These are phyloP conservation scores for Axis porcinus DNA, from an alignment of 2,113 vertebrate genomes.

Conservation along the genomic window DNA sequence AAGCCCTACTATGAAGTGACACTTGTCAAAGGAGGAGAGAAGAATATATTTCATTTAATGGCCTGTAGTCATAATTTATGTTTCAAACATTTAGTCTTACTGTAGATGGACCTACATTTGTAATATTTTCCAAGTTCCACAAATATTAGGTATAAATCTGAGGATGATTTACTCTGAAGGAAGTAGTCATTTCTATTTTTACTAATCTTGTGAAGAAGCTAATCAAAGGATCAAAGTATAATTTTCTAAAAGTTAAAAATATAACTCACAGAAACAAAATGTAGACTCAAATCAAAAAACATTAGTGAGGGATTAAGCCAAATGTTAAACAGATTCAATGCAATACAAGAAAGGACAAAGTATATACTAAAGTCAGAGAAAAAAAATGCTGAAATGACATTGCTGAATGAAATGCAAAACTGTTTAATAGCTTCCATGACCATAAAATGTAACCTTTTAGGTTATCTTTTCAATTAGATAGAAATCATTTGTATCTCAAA, in stretches of 20 bases:
- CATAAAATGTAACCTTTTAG: not conserved
- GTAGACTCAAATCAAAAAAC: not conserved
- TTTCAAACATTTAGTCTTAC: not conserved
- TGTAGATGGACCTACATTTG: not conserved
- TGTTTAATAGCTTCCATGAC: not conserved
- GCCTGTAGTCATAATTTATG: not conserved
- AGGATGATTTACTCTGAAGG: not conserved
- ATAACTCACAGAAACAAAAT: not conserved
- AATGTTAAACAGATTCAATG: not conserved
- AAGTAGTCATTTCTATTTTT: not conserved
- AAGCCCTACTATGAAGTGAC: not conserved
- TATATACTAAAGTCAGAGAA: not conserved
- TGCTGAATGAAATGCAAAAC: constrained; percentile 15
- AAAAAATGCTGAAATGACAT: not conserved
- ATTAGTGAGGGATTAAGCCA: not conserved
- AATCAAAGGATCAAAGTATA: not conserved
- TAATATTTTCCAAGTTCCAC: not conserved
- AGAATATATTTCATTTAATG: not conserved
- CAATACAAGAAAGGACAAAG: not conserved
- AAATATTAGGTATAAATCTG: not conserved
- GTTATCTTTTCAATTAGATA: constrained; percentile 5
- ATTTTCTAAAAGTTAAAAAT: constrained; percentile 18
- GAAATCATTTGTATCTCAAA: constrained; percentile 35
- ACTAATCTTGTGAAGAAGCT: not conserved
- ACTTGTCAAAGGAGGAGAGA: not conserved